Conservation (phyloP, 1,140 invertebrate species). For the Tigriopus japonicus region DNA sequence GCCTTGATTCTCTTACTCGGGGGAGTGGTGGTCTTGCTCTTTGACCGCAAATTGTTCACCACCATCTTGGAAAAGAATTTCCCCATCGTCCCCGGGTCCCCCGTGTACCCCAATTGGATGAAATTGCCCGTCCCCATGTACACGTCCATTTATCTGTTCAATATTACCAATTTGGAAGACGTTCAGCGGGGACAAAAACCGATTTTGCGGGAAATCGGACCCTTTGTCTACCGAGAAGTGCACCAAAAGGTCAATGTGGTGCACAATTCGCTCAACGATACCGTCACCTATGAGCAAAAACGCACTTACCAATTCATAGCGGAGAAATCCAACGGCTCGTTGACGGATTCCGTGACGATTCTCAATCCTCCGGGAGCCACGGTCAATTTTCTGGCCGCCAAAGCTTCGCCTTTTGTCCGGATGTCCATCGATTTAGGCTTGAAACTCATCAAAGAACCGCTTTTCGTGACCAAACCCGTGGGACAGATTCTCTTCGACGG, state of each 20-base stretch:
- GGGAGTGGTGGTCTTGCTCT: too few species aligned
- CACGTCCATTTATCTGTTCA: conserved; percentile 31
- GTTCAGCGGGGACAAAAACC: conserved; percentile 27
- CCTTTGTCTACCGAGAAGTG: conserved; percentile 31
- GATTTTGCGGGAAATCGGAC: conserved; percentile 28
- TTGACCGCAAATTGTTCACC: too few species aligned
- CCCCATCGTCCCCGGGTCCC: neutral
- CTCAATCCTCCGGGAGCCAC: neutral
- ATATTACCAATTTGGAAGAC: conserved; percentile 29
- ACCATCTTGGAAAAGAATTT: neutral
- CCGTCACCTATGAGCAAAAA: neutral
- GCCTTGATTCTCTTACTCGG: too few species aligned
- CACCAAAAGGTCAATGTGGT: neutral
- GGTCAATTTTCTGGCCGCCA: neutral
- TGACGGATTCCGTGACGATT: neutral
- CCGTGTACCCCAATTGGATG: neutral
- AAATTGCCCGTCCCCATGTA: conserved; percentile 28
- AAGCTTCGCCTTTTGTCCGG: neutral
- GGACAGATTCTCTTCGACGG: conserved; percentile 56
- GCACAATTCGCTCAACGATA: neutral
- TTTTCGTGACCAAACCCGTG: conserved; percentile 42
- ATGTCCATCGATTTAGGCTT: neutral
- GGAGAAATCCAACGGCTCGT: neutral
- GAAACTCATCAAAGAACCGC: neutral
- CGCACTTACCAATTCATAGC: neutral